A percentile compares a stretch with the other conserved stretches of the same genome.
These are phyloP conservation scores for Herminia tarsipennalis DNA, from an alignment of 2,888 invertebrate species.

Conservation along the genomic window DNA sequence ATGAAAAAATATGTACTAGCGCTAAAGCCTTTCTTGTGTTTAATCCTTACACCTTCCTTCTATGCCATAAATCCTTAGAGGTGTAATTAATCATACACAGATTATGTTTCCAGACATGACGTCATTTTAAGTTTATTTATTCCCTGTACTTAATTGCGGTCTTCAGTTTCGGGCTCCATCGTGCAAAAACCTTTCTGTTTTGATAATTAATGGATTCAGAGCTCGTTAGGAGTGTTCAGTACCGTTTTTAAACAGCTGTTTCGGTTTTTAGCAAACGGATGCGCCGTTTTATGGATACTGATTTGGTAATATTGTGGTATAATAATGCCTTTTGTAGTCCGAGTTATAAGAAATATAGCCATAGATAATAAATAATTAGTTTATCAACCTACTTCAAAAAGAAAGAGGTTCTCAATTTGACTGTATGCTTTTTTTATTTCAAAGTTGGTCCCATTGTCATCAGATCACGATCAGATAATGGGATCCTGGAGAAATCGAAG, in stretches of 20 bases:
- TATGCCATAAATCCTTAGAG: conserved; percentile 16
- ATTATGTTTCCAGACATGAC: conserved; percentile 57
- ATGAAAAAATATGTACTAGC: no score
- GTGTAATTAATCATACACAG: conserved; percentile 58
- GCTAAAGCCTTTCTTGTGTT: no score
- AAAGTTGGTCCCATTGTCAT: no score
- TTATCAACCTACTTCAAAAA: no score
- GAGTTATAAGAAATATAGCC: neutral
- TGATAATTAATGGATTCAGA: conserved; percentile 53
- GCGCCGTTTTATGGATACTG: conserved; percentile 25
- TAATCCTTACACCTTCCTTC: no score
- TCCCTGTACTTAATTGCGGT: conserved; percentile 56
- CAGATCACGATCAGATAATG: no score
- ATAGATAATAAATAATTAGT: no score
- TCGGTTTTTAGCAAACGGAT: conserved; percentile 31
- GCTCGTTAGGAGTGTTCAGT: conserved; percentile 41
- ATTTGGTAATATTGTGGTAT: conserved; percentile 4
- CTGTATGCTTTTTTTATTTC: no score
- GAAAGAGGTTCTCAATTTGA: no score
- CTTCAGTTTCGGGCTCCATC: conserved; percentile 49
- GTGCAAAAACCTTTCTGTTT: conserved; percentile 50
- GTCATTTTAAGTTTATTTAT: conserved; percentile 58
- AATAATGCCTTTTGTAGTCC: no score
- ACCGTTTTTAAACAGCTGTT: conserved; percentile 34
- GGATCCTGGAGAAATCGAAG: no score